Evolutionary conservation across 92 coral and sea anemone species (phyloP), one percentile per base, ranked within the genome.

Genomic region (Isaurus tuberculatus): DNA sequence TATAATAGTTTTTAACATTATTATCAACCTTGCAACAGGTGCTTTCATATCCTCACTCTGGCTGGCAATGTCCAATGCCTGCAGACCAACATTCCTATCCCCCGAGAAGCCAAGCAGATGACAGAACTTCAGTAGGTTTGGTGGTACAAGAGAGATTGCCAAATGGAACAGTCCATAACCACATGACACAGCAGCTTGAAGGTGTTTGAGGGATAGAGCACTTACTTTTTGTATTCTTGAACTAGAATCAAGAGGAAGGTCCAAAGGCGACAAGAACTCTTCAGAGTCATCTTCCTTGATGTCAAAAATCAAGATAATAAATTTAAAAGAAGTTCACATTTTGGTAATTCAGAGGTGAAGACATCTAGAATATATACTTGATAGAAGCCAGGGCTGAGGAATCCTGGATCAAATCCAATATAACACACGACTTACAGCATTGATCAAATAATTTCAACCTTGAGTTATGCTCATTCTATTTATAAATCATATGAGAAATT

Each of bases 21-120:
- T 36, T 15, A 19, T 67, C 44, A 34, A 95, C 98, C 98, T 89
- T 79, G 98, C 97, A 9, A 95, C 95, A 7, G 97, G 98, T n/a
- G 98, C 98, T 68, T 95, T 95, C 92, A 95, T 94, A 71, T 95
- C 98, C 22, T 95, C 95, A 90, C 98, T 95, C 81, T 91, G 90
- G 81, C 98, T 93, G 40, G 97, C 98, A 70, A 93, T 87, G 79
- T 93, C 92, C 78, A 95, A 67, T 13, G 97, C 97, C 72, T 89
- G 92, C 6, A 95, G 81, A 37, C 98, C 98, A 17, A 95, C 94
- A 74, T 93, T 97, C 57, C 97, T 89, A 73, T 95, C 94, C 9
- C 98, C 98, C 25, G 95, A 89, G 70, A 95, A 95, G 15, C 98
- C 98, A 27, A 95, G 92, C 73, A 95, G 75, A 65, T 95, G 98